Evolutionary conservation across 2,888 invertebrate genomes (phyloP), one percentile per base, ranked within the genome.

Genomic region (Lathronympha strigana): DNA sequence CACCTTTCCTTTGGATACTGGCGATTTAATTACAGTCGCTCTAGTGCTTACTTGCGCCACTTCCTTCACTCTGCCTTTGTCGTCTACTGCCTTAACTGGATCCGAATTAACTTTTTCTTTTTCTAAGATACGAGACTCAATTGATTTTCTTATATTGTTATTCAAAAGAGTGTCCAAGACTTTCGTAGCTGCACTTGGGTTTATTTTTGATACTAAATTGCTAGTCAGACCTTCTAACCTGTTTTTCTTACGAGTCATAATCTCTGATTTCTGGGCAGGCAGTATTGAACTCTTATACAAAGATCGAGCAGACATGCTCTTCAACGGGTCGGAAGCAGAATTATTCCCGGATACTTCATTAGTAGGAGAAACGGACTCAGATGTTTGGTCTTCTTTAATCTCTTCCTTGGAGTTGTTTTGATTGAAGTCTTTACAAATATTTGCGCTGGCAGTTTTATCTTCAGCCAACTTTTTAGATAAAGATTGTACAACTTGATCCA

Each of bases 171-270:
- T 92, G 73, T 93, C 93, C 70, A 92, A 79, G 55, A 92, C 91
- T 82, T 93, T 92, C 4, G 92, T 91, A 57, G 92, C 90, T 69
- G 92, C 89, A 77, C 90, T 91, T 50, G 87, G 93, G 80, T 89
- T 92, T 68, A 94, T 94, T 87, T 94, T 94, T 23, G 94, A 93
- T 15, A 93, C 94, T 62, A 94, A 83, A 80, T 92, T 93, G 67
- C 93, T 93, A 8, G 93, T 93, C 66, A 93, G 80, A 31, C 94
- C 94, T 81, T 94, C 94, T 15, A 94, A 81, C 72, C 94, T 92
- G 72, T 94, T 94, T 72, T 94, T 94, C 78, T 95, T 94, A 31
- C 94, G 87, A 1, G 93, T 93, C 84, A 93, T 93, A 68, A 93
- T 93, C 82, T 93, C 93, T 0, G 90, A 91, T 76, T 92, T 92